Base-by-base conservation (phyloP, 2,113 vertebrate genomes). In the Rhynchomys soricoides region DNA sequence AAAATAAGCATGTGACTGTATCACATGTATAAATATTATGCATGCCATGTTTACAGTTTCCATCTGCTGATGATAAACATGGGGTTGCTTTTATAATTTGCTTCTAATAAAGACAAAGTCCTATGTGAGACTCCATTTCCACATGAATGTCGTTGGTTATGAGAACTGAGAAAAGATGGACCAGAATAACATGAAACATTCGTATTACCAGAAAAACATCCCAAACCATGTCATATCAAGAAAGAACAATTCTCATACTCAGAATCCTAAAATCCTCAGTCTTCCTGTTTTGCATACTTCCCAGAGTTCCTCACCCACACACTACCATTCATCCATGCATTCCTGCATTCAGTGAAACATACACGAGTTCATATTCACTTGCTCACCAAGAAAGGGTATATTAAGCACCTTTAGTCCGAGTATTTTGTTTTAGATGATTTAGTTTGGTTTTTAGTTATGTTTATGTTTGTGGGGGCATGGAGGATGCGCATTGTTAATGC, bases 361-460 rank as follows among this genome's bases (percentile, higher is more conserved):
- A 13, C 13, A 74, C 74, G 15, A 24, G 83, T 90, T 93, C 79
- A 57, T 57, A 90, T 91, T 78, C 64, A 96, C 55, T 91, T 55
- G 40, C 16, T 82, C 55, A 71, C 2, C 57, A 13, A 86, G 79
- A 75, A 92, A 97, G 83, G 62, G 74, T 64, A 37, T 31, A 59
- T 55, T 66, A 87, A 93, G 22, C 4, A 71, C n/a, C 26, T 83
- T 91, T 57, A 92, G 93, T 1, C 16, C 40, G 10, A 29, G 59
- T 43, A 34, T 13, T 64, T 34, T 34, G 15, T 21, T 86, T 66
- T 37, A 34, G 34, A 66, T 11, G 17, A 40, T 45, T 62, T 66
- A 48, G 40, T 21, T 31, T 66, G 40, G 16, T 12, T 34, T 22
- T 66, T 45, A 86, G 45, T 64, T 66, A 66, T 45, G 29, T 64